Conservation (phyloP, 2,797 vertebrate genomes). For the Malurus splendens region DNA sequence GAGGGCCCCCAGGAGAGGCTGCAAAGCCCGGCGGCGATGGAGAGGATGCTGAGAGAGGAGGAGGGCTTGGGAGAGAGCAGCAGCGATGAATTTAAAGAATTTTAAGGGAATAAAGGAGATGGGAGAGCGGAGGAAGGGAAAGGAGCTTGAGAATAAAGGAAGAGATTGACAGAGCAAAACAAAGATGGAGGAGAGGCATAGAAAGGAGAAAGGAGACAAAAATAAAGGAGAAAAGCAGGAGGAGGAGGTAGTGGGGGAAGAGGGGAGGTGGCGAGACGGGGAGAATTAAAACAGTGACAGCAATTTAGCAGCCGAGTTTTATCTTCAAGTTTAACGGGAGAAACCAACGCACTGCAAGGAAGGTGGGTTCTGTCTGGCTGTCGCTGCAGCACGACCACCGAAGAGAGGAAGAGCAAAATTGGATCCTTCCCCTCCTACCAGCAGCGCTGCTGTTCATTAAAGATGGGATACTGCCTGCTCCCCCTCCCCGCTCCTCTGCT, state of each 20-base stretch:
- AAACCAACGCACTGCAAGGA: background rate
- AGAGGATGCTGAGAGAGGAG: background rate
- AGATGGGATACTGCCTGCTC: background rate
- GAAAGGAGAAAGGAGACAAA: background rate
- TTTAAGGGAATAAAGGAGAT: background rate
- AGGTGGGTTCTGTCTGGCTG: background rate
- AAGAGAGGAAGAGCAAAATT: background rate
- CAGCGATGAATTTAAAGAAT: background rate
- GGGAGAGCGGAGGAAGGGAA: background rate
- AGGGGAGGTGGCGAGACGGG: background rate
- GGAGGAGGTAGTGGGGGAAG: background rate
- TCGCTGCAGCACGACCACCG: background rate
- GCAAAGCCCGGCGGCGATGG: background rate
- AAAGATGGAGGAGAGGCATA: conserved; percentile 29
- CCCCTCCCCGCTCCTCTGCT: background rate
- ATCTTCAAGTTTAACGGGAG: conserved; percentile 3
- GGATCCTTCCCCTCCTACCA: background rate
- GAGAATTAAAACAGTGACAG: conserved; percentile 30
- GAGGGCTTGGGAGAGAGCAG: background rate
- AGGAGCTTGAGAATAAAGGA: conserved; percentile 9
- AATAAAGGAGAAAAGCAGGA: background rate
- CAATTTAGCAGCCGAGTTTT: conserved; percentile 13
- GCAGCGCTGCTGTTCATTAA: background rate
- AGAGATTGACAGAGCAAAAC: conserved; percentile 18
- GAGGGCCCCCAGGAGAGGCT: conserved; percentile 4